phyloP scores from a whole-genome alignment of 2,797 vertebrate species.

The Bradypodion pumilum region DNA sequence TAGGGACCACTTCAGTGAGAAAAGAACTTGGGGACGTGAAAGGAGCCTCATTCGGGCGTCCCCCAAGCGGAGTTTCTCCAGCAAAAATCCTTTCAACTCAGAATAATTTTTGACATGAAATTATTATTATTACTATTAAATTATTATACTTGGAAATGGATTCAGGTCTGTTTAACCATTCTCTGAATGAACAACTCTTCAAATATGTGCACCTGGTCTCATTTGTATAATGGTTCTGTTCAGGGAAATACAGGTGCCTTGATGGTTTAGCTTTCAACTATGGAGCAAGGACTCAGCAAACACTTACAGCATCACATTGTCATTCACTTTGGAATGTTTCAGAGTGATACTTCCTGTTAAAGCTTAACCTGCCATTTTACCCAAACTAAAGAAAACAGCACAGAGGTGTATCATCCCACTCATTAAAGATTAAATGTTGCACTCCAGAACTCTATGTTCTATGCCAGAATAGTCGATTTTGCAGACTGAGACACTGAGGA shows the following conservation, averaged over 20 bases:
- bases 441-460: neutral
- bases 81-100: too few relatives aligned
- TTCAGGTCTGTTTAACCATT: neutral
- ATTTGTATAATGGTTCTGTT: neutral
- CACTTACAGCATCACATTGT: neutral
- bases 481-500: neutral
- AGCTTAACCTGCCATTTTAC: neutral
- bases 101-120: too few relatives aligned
- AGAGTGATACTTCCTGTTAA: neutral
- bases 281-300: neutral
- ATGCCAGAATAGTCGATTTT: neutral
- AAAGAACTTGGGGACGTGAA: too few relatives aligned
- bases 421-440: neutral
- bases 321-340: neutral
- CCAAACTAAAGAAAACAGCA: neutral
- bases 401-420: too few relatives aligned
- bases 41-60: too few relatives aligned
- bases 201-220: neutral
- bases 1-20: too few relatives aligned
- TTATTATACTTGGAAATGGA: slow-evolving; percentile 39
- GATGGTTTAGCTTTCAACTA: slow-evolving; percentile 8
- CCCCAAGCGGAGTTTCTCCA: too few relatives aligned
- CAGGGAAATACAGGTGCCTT: neutral
- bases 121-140: too few relatives aligned
- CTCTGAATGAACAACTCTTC: neutral